Conservation (phyloP, 2,888 invertebrate species). For the Orthosia cruda region DNA sequence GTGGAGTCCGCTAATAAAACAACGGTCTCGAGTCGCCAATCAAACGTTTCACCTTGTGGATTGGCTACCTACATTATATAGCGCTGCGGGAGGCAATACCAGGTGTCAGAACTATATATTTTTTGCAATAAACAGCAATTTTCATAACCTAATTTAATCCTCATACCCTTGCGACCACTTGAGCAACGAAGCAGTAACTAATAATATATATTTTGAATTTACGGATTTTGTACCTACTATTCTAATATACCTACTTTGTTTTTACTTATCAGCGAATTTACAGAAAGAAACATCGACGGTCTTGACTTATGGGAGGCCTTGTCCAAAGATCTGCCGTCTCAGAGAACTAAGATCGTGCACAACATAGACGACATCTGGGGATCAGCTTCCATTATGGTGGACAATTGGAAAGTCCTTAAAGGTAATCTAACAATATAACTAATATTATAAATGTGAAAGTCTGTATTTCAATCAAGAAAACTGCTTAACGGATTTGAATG, state of each 20-base stretch:
- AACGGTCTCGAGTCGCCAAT: slow-evolving; percentile 92
- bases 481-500: no score
- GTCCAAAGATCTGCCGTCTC: slow-evolving; percentile 92
- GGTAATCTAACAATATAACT: slow-evolving; percentile 85
- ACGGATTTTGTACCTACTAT: no score
- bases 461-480: no score
- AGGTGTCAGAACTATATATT: slow-evolving; percentile 67
- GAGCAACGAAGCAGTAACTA: no score
- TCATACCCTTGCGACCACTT: no score
- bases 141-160: no score
- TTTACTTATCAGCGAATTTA: slow-evolving; percentile 75
- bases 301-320: slow-evolving; percentile 94
- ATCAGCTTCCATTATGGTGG: slow-evolving; percentile 93
- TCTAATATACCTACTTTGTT: not conserved
- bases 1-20: slow-evolving; percentile 94
- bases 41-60: slow-evolving; percentile 96
- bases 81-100: slow-evolving; percentile 93
- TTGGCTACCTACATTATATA: slow-evolving; percentile 97
- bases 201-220: no score
- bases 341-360: slow-evolving; percentile 94
- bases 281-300: slow-evolving; percentile 92
- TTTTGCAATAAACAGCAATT: no score
- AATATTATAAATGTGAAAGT: no score
- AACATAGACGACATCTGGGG: slow-evolving; percentile 97
- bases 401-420: slow-evolving; percentile 95